Evolutionary conservation across 1,140 invertebrate genomes (phyloP).

Genomic region (Drosophila melanica): DNA sequence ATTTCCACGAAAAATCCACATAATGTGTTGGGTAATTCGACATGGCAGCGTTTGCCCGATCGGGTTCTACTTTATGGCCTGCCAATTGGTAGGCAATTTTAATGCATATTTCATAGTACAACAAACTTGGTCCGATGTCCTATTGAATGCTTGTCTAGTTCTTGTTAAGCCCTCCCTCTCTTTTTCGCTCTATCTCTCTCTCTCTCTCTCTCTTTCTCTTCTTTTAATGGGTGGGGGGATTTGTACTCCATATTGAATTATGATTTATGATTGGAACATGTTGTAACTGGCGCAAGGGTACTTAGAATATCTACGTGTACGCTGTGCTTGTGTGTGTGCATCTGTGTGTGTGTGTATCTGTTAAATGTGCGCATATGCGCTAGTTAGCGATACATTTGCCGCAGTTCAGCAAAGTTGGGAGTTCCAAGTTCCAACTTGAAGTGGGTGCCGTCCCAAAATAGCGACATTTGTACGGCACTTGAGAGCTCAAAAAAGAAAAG

Average conservation of each 20-base stretch:
- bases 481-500: slow-evolving; percentile 22
- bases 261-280: slow-evolving; percentile 79
- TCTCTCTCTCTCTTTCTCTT: not conserved
- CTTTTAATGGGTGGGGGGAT: slow-evolving; percentile 22
- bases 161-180: slow-evolving; percentile 40
- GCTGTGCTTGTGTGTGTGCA: slow-evolving; percentile 12
- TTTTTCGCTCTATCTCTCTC: not conserved
- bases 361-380: slow-evolving; percentile 79
- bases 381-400: slow-evolving; percentile 73
- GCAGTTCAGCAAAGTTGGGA: slow-evolving; percentile 41
- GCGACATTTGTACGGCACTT: slow-evolving; percentile 76
- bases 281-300: slow-evolving; percentile 72
- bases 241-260: slow-evolving; percentile 79
- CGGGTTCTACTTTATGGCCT: slow-evolving; percentile 52
- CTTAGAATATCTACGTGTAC: slow-evolving; percentile 42
- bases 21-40: slow-evolving; percentile 55
- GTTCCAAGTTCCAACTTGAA: slow-evolving; percentile 38
- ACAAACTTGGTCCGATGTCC: slow-evolving; percentile 36
- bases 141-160: slow-evolving; percentile 64
- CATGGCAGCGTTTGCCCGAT: slow-evolving; percentile 47
- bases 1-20: slow-evolving; percentile 59
- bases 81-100: slow-evolving; percentile 71
- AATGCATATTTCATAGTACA: slow-evolving; percentile 77
- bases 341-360: slow-evolving; percentile 29
- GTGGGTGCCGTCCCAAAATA: slow-evolving; percentile 76